A percentile compares a stretch with the other conserved stretches of the same genome.
phyloP scores from a whole-genome alignment of 2,113 vertebrate genomes.

The Prunella himalayana region DNA sequence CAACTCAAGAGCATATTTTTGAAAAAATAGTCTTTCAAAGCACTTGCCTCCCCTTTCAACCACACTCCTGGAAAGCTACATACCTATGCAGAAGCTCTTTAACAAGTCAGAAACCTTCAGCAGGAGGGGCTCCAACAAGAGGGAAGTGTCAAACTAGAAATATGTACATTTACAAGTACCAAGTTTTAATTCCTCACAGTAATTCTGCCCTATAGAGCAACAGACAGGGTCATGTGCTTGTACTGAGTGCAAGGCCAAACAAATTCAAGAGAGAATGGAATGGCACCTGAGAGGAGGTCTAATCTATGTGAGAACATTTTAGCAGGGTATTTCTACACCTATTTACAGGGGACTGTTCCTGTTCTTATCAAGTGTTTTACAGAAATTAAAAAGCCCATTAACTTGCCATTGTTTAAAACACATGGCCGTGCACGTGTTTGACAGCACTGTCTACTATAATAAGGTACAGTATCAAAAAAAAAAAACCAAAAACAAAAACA shows the following conservation, averaged over 20 bases:
- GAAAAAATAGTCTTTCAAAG: neutral
- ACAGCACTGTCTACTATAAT: neutral
- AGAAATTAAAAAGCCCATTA: neutral
- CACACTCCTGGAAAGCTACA: neutral
- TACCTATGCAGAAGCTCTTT: neutral
- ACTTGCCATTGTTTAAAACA: neutral
- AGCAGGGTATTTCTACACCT: neutral
- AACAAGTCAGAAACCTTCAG: neutral
- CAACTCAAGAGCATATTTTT: neutral
- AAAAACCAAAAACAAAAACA: neutral
- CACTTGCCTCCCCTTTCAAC: neutral
- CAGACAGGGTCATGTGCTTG: neutral
- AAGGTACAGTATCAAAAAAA: neutral
- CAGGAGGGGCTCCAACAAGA: neutral
- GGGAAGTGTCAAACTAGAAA: neutral
- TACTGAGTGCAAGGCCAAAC: neutral
- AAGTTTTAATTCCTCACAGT: neutral
- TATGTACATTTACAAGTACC: rapidly evolving
- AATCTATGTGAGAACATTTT: neutral
- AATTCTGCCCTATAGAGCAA: neutral
- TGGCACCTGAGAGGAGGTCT: neutral
- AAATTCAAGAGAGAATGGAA: neutral
- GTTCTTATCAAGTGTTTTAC: neutral
- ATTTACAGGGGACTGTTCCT: neutral
- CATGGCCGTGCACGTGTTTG: neutral